Evolutionary conservation across 2,113 vertebrate species (phyloP).

Genomic region (Australoheros scitulus): DNA sequence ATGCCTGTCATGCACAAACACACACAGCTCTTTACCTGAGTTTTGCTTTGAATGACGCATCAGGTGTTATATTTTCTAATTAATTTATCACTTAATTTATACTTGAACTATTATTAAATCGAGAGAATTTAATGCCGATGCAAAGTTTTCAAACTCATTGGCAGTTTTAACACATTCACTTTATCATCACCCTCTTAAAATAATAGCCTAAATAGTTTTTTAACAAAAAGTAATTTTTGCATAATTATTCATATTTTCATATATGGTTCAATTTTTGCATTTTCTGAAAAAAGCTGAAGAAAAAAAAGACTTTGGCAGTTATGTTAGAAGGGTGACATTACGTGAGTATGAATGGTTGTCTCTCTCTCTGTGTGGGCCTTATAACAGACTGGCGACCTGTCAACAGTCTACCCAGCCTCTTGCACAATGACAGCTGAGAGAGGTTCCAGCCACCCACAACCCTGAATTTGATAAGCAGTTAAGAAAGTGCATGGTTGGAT

Average conservation of each 20-base stretch:
- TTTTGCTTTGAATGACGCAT: neutral
- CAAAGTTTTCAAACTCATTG: neutral
- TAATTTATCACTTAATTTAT: neutral
- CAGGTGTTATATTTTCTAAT: neutral
- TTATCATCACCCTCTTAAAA: too few species aligned
- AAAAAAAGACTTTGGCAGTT: too few species aligned
- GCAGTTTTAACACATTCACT: neutral
- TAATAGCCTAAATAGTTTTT: too few species aligned
- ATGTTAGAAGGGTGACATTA: too few species aligned
- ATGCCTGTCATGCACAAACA: slow-evolving; percentile 60
- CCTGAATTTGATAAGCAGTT: neutral
- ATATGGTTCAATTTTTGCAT: too few species aligned
- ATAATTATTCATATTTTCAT: too few species aligned
- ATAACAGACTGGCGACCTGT: too few species aligned
- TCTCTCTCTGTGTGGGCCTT: too few species aligned
- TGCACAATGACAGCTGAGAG: neutral
- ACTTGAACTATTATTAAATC: neutral
- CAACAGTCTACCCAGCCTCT: too few species aligned
- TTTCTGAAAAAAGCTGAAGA: too few species aligned
- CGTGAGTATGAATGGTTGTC: too few species aligned
- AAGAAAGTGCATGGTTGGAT: neutral
- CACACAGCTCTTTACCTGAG: neutral
- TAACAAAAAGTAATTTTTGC: too few species aligned
- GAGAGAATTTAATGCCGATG: neutral
- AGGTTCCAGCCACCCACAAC: neutral